Conservation (phyloP, 1,140 invertebrate species). For the Adoxophyes honmai region DNA sequence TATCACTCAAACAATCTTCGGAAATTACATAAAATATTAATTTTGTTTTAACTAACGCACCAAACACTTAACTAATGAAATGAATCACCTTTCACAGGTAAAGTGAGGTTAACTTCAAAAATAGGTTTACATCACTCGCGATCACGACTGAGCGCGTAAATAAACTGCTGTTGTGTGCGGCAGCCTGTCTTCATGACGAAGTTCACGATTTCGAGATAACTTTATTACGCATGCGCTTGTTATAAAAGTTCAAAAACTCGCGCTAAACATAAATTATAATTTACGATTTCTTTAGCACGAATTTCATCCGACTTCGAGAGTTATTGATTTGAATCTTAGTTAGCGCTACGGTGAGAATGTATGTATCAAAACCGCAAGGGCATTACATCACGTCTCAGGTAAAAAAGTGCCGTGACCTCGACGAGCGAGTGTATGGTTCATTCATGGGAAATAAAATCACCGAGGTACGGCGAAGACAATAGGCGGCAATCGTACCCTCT, state of each 20-base stretch:
- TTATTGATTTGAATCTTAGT: not conserved
- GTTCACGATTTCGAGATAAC: constrained; percentile 32
- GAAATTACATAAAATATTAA: constrained; percentile 1
- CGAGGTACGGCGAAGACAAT: constrained; percentile 50
- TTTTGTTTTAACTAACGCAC: not conserved
- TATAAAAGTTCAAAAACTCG: constrained; percentile 17
- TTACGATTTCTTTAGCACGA: no score
- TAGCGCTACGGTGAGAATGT: constrained; percentile 20
- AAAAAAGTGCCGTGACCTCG: constrained; percentile 62
- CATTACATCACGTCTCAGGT: constrained; percentile 62
- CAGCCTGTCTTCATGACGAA: constrained; percentile 16
- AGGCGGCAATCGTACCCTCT: not conserved
- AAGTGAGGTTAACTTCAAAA: constrained; percentile 62
- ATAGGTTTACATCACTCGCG: constrained; percentile 33
- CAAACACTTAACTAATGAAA: constrained; percentile 1
- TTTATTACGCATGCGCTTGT: constrained; percentile 33
- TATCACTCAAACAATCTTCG: constrained; percentile 1
- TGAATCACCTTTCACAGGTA: constrained; percentile 42
- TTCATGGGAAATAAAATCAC: constrained; percentile 61
- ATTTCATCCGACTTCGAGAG: no score
- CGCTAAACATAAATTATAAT: constrained; percentile 6
- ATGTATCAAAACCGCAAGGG: constrained; percentile 30
- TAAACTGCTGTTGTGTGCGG: constrained; percentile 40
- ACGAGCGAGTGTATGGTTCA: constrained; percentile 30
- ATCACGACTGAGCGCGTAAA: constrained; percentile 34